These are phyloP conservation scores for Clarias gariepinus DNA, from an alignment of 2,113 vertebrate species.

Conservation along the genomic window DNA sequence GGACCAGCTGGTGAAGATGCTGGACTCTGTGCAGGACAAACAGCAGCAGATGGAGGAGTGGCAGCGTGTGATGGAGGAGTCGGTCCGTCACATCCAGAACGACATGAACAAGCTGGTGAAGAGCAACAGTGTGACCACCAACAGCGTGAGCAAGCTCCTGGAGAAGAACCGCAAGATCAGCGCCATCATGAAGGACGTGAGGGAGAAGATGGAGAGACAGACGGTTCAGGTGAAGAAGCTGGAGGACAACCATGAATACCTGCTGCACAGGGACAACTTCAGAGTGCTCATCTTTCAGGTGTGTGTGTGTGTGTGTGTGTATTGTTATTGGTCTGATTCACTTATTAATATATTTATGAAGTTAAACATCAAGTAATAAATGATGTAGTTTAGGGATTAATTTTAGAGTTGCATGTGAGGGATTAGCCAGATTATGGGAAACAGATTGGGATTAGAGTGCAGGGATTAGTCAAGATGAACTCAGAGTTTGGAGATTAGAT, in stretches of 20 bases:
- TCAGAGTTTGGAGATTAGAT: background rate
- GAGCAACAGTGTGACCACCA: conserved; percentile 86
- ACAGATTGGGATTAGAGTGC: background rate
- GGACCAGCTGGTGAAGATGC: conserved; percentile 93
- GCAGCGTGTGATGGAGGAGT: conserved; percentile 86
- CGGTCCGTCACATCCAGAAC: conserved; percentile 87
- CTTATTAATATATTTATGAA: background rate
- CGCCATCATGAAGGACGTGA: conserved; percentile 88
- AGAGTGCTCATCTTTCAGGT: conserved; percentile 98
- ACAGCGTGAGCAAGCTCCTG: conserved; percentile 91
- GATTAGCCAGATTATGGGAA: background rate
- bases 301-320: conserved; percentile 51
- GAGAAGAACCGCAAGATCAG: conserved; percentile 95
- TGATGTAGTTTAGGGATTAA: background rate
- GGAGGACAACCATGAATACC: conserved; percentile 89
- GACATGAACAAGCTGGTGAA: conserved; percentile 90
- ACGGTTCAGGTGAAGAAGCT: conserved; percentile 85
- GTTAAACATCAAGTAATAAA: background rate
- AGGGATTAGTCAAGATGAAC: background rate
- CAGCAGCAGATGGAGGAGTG: conserved; percentile 89
- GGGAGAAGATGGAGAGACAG: conserved; percentile 88
- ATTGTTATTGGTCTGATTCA: background rate
- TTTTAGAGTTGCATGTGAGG: background rate
- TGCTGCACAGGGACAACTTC: conserved; percentile 89
- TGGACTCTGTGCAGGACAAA: conserved; percentile 87